Evolutionary conservation across 2,113 vertebrate species (phyloP), one percentile per base, ranked within the genome.

Genomic region (Ardeotis arabs): DNA sequence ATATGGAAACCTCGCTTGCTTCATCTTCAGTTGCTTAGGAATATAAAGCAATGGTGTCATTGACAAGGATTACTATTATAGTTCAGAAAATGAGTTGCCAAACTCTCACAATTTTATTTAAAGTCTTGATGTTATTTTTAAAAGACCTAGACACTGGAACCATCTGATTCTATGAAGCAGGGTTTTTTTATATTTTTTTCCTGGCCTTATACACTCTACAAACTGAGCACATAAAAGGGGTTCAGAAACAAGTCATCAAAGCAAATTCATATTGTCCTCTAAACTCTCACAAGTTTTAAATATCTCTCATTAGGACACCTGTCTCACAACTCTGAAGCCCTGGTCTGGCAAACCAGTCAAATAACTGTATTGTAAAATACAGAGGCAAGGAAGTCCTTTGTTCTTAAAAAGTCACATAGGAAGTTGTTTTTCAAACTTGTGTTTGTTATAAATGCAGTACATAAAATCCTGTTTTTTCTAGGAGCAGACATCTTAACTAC

Each of bases 21-120:
- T 93, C 96, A 31, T 90, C 69, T 62, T 92, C 98, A 39, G 89
- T 55, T 89, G 97, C 98, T 98, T 94, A 35, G 93, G 74, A 96
- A 89, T 12, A 97, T 6, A 91, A 78, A 95, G 73, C 79, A 91
- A 60, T 5, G 10, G 14, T 9, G 56, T 64, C 68, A 84, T 0
- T 49, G 52, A 16, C 29, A 74, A 55, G 19, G 31, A 39, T 9
- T 58, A 39, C 24, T 56, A 20, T 10, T 24, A 50, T 6, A 73
- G 70, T 20, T 59, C 49, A 56, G 78, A 18, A 64, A 50, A 39
- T 59, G 10, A 50, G 59, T 8, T 60, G 14, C 23, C 39, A 59
- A 74, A 35, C 31, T 84, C 22, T 49, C 50, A 31, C 7, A 8
- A 9, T 29, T 44, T 47, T 39, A 60, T 6, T 56, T 15, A 3